Evolutionary conservation across 1,140 invertebrate species (phyloP), one percentile per base, ranked within the genome.

Genomic region (Mizuhopecten yessoensis): DNA sequence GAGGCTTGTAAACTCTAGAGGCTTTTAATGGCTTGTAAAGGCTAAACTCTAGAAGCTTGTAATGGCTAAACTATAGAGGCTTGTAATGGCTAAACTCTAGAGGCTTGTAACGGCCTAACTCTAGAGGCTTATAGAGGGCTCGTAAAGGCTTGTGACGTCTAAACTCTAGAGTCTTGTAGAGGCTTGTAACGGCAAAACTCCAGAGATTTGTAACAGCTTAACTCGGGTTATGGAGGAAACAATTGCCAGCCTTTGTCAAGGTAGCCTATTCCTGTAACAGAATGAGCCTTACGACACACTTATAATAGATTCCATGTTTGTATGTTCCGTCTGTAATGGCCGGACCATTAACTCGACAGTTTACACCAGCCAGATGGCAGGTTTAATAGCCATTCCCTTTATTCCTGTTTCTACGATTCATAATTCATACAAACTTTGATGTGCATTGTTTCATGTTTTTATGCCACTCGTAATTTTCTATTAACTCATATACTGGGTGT

Each of bases 221-320:
- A n/a, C n/a, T n/a, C n/a, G n/a, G n/a, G 57, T 75, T 75, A n/a
- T 9, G 1, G 29, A n/a, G 57, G 57, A 75, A 3, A 5, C 29
- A 29, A 75, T 75, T 23, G 57, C 57, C 9, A 17, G 42, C 17
- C 42, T 17, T 13, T 75, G 36, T 39, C 36, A 39, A 75, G 57
- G 9, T 29, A 29, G 1, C 9, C 23, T 75, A 29, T 75, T 29
- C 23, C 57, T 11, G 1, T 75, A 75, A 75, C 29, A 75, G 20
- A 75, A 75, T 75, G 45, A 75, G n/a, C 2, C 29, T 75, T 75
- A 75, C 57, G 57, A 75, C 57, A 75, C 11, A 75, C 29, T 75
- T 23, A 75, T 75, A 75, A 75, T 75, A 75, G 57, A 75, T 75
- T 75, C 57, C 57, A 75, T 75, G 57, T 75, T 75, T n/a, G 57